phyloP scores from a whole-genome alignment of 2,113 vertebrate species.

The Hipposideros armiger region DNA sequence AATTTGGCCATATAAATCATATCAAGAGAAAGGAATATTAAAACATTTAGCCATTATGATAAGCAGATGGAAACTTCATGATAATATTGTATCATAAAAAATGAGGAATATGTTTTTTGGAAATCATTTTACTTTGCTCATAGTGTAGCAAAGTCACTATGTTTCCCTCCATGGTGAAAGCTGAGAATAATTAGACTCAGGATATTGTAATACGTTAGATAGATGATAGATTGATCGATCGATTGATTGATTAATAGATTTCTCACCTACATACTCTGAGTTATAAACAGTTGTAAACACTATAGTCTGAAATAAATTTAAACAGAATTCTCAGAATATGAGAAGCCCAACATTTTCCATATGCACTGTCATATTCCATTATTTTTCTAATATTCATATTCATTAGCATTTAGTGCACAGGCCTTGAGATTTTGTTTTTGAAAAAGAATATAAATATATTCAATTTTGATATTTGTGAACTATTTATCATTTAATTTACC shows the following conservation, averaged over 20 bases:
- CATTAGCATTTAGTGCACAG: slow-evolving; percentile 87
- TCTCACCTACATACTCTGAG: slow-evolving; percentile 71
- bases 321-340: slow-evolving; percentile 79
- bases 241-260: not conserved
- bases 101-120: not conserved
- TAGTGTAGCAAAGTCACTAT: not conserved
- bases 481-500: slow-evolving; percentile 73
- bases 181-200: slow-evolving; percentile 28
- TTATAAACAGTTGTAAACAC: slow-evolving; percentile 83
- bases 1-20: not conserved
- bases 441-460: slow-evolving; percentile 78
- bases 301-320: slow-evolving; percentile 69
- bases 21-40: slow-evolving; percentile 35
- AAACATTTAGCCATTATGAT: not conserved
- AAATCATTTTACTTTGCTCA: slow-evolving; percentile 41
- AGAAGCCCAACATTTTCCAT: slow-evolving; percentile 91
- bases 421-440: slow-evolving; percentile 67
- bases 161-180: not conserved
- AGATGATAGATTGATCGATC: not conserved
- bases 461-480: slow-evolving; percentile 78
- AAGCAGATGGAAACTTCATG: slow-evolving; percentile 25
- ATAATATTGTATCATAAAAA: slow-evolving; percentile 32
- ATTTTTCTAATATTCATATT: slow-evolving; percentile 89
- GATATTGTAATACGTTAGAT: not conserved
- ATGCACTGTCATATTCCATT: slow-evolving; percentile 92